Evolutionary conservation across 35 echinoderm and acorn worm species (phyloP).

Genomic region (Lytechinus pictus): DNA sequence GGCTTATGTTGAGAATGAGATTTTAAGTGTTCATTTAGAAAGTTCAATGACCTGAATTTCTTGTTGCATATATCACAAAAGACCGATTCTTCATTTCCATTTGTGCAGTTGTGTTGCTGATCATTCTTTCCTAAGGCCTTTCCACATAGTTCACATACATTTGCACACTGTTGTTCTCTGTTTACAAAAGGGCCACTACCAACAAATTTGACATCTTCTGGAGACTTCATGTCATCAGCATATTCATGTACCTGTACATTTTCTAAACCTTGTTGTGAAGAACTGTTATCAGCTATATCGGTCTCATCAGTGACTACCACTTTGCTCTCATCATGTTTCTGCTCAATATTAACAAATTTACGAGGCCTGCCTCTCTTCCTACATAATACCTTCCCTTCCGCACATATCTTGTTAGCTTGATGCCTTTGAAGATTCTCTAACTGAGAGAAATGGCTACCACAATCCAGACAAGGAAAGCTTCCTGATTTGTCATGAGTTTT

Average conservation of each 20-base stretch:
- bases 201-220: not conserved
- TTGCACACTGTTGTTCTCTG: not conserved
- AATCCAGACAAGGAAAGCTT: not conserved
- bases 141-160: not conserved
- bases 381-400: not conserved
- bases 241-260: not conserved
- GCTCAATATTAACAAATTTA: not conserved
- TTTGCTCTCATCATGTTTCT: not conserved
- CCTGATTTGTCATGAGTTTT: conserved; percentile 30
- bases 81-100: not conserved
- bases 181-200: not conserved
- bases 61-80: conserved; percentile 29
- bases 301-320: not conserved
- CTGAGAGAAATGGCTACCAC: conserved; percentile 26
- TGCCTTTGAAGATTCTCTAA: conserved; percentile 18
- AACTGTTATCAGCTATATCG: not conserved
- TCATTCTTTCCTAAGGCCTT: not conserved
- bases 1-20: conserved; percentile 44
- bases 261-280: not conserved
- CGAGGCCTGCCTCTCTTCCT: conserved; percentile 36
- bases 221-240: not conserved
- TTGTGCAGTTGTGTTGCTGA: not conserved
- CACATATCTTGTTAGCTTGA: not conserved
- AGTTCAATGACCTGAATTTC: conserved; percentile 18
- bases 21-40: conserved; percentile 24